A percentile compares a stretch with the other conserved stretches of the same genome.
These are phyloP conservation scores for Chloropsis hardwickii DNA, from an alignment of 2,113 vertebrate genomes.

Conservation along the genomic window DNA sequence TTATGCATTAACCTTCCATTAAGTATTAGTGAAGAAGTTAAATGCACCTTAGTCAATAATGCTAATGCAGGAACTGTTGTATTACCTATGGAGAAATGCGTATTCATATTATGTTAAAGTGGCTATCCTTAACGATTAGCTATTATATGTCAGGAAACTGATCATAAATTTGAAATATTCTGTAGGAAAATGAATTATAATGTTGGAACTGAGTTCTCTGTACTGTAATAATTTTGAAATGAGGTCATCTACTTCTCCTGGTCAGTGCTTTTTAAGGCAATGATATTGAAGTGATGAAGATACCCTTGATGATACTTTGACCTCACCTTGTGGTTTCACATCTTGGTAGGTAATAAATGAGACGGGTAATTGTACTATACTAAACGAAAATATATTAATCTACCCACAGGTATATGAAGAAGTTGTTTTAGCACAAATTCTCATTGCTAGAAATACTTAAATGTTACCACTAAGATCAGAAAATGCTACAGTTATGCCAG, in stretches of 20 bases:
- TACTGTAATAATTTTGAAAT: conserved; percentile 85
- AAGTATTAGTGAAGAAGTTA: conserved; percentile 92
- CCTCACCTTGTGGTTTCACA: conserved; percentile 83
- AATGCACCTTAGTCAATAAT: conserved; percentile 96
- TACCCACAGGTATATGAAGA: background rate
- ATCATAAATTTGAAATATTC: conserved; percentile 87
- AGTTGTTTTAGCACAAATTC: conserved; percentile 6
- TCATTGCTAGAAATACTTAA: background rate
- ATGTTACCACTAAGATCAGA: background rate
- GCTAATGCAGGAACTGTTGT: conserved; percentile 81
- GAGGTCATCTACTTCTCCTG: conserved; percentile 84
- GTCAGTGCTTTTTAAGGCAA: conserved; percentile 89
- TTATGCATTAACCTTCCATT: conserved; percentile 98
- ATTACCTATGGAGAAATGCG: conserved; percentile 84
- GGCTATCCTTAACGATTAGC: conserved; percentile 81
- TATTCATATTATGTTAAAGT: conserved; percentile 96
- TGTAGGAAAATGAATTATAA: conserved; percentile 86
- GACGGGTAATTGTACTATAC: conserved; percentile 86
- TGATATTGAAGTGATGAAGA: conserved; percentile 94
- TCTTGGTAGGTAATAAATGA: conserved; percentile 85
- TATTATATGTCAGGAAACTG: conserved; percentile 84
- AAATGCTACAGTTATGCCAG: background rate
- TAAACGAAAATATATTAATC: conserved; percentile 79
- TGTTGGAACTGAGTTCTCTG: conserved; percentile 85
- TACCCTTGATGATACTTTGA: conserved; percentile 82